phyloP scores from a whole-genome alignment of 2,888 invertebrate genomes.

The Aplocera efformata region DNA sequence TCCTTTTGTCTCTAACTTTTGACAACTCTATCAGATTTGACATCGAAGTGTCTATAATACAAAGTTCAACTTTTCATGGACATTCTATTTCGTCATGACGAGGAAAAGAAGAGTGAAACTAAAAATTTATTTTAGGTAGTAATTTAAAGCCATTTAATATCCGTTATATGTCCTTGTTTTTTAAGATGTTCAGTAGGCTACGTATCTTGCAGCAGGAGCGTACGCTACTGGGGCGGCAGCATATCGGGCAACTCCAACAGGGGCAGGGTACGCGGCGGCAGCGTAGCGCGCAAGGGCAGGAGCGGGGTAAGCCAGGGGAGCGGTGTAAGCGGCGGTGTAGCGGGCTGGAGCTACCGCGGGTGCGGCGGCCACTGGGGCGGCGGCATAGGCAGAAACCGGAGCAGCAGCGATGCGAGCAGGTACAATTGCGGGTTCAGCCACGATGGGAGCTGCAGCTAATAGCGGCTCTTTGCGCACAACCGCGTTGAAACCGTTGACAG shows the following conservation, averaged over 20 bases:
- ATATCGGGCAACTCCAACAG: conserved; percentile 27
- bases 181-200: conserved; percentile 46
- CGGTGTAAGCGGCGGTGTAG: conserved; percentile 47
- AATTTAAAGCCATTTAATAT: conserved; percentile 46
- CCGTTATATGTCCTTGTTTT: conserved; percentile 43
- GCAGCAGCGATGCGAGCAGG: conserved; percentile 32
- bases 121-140: conserved; percentile 28
- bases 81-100: too few species aligned
- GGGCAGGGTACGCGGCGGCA: conserved; percentile 38
- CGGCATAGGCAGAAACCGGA: conserved; percentile 21
- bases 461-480: conserved; percentile 58
- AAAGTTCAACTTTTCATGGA: too few species aligned
- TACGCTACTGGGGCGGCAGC: conserved; percentile 44
- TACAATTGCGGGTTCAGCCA: conserved; percentile 35
- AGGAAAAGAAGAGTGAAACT: not conserved
- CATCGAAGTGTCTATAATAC: too few species aligned
- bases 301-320: conserved; percentile 38
- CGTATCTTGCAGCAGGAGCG: conserved; percentile 47
- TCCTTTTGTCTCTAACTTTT: not conserved
- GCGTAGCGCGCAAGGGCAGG: conserved; percentile 29
- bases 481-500: conserved; percentile 64
- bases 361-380: conserved; percentile 21
- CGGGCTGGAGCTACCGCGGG: conserved; percentile 37
- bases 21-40: too few species aligned
- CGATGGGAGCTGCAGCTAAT: conserved; percentile 31